Conservation (phyloP, 2,888 invertebrate genomes). For the Flabesymbios commensalis region DNA sequence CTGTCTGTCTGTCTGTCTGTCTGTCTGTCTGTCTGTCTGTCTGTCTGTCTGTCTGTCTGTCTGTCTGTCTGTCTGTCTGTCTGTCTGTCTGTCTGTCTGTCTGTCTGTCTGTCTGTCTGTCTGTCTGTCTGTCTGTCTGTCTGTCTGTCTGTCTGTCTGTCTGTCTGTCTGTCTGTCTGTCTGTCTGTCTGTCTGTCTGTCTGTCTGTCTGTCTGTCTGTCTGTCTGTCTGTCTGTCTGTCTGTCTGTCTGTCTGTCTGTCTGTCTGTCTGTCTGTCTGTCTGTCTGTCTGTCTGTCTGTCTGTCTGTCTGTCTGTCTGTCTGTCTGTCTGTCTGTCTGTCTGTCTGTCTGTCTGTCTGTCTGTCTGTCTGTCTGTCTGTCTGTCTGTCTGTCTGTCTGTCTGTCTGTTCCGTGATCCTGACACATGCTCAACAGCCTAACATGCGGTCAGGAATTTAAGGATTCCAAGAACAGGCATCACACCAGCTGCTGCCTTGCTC, state of each 20-base stretch:
- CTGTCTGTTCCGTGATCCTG: slow-evolving; percentile 4
- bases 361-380: slow-evolving; percentile 29
- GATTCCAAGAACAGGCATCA: too few relatives aligned
- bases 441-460: too few relatives aligned
- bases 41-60: too few relatives aligned
- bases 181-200: slow-evolving; percentile 21
- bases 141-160: slow-evolving; percentile 23
- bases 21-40: too few relatives aligned
- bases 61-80: too few relatives aligned
- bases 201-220: slow-evolving; percentile 28
- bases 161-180: slow-evolving; percentile 20
- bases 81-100: too few relatives aligned
- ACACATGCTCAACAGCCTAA: too few relatives aligned
- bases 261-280: slow-evolving; percentile 27
- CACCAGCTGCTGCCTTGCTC: too few relatives aligned
- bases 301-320: slow-evolving; percentile 27
- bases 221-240: slow-evolving; percentile 28
- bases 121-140: slow-evolving; percentile 16
- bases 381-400: slow-evolving; percentile 27
- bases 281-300: slow-evolving; percentile 25
- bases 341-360: slow-evolving; percentile 25
- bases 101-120: too few relatives aligned
- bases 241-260: slow-evolving; percentile 28
- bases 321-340: slow-evolving; percentile 25
- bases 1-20: too few relatives aligned